Percentiles rank a stretch among this genome's conserved stretches.
These are phyloP conservation scores for Papilio protenor DNA, from an alignment of 2,888 invertebrate species.

Conservation along the genomic window DNA sequence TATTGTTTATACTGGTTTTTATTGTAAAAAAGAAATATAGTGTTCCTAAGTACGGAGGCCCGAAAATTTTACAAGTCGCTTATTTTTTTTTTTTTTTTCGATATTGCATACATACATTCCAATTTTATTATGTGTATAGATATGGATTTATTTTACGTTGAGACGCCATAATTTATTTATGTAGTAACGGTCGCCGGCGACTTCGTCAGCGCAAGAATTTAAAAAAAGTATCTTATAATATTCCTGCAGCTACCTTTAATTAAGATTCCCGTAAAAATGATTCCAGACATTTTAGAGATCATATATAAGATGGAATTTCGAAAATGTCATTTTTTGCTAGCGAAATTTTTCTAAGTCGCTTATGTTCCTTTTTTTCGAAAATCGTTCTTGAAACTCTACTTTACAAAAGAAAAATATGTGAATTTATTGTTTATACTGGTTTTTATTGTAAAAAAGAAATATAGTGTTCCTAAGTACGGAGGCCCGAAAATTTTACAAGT, in stretches of 20 bases:
- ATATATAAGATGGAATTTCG: background rate
- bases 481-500: constrained; percentile 19
- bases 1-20: background rate
- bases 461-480: background rate
- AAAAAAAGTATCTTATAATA: too few species aligned
- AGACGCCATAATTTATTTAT: too few species aligned
- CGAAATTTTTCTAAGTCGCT: constrained; percentile 6
- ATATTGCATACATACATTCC: too few species aligned
- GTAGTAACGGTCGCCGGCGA: too few species aligned
- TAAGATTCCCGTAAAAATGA: too few species aligned
- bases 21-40: background rate
- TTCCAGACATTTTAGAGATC: too few species aligned
- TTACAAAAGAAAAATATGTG: background rate
- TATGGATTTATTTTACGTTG: too few species aligned
- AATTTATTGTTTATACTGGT: background rate
- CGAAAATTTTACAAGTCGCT: constrained; percentile 27
- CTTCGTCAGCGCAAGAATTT: too few species aligned
- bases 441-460: background rate
- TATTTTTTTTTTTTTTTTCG: background rate
- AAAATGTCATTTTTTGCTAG: background rate
- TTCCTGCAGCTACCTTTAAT: too few species aligned
- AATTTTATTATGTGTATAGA: too few species aligned
- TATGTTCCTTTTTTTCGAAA: background rate
- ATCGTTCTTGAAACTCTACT: background rate
- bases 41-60: background rate